Conservation (phyloP, 2,113 vertebrate genomes). For the Rhabdomys dilectus region DNA sequence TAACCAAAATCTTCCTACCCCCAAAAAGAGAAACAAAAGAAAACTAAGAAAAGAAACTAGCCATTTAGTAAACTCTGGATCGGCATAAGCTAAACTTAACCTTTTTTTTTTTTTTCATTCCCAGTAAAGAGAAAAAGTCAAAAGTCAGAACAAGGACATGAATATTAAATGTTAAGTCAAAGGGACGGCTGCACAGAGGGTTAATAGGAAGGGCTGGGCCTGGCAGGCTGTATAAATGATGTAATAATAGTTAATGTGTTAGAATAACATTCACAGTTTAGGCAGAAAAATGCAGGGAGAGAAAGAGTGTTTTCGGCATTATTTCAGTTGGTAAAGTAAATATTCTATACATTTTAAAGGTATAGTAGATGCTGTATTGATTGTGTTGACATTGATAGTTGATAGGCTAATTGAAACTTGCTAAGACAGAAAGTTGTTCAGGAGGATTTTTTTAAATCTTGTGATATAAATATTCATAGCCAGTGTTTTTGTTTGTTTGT, state of each 20-base stretch:
- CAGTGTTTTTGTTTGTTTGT: neutral
- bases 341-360: neutral
- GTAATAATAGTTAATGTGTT: constrained; percentile 5
- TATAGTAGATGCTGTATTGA: neutral
- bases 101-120: neutral
- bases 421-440: constrained; percentile 27
- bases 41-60: constrained; percentile 38
- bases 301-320: constrained; percentile 30
- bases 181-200: neutral
- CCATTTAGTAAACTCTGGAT: neutral
- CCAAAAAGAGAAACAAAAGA: neutral
- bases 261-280: neutral
- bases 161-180: constrained; percentile 39
- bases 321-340: neutral
- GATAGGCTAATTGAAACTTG: constrained; percentile 17
- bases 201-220: neutral
- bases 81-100: neutral
- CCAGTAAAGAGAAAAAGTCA: neutral
- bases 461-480: neutral
- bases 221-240: neutral
- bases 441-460: neutral
- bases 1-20: neutral
- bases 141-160: neutral
- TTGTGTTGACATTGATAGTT: neutral
- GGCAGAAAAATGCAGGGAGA: neutral